Conservation (phyloP, 1,140 invertebrate genomes). For the Parasteatoda tepidariorum region DNA sequence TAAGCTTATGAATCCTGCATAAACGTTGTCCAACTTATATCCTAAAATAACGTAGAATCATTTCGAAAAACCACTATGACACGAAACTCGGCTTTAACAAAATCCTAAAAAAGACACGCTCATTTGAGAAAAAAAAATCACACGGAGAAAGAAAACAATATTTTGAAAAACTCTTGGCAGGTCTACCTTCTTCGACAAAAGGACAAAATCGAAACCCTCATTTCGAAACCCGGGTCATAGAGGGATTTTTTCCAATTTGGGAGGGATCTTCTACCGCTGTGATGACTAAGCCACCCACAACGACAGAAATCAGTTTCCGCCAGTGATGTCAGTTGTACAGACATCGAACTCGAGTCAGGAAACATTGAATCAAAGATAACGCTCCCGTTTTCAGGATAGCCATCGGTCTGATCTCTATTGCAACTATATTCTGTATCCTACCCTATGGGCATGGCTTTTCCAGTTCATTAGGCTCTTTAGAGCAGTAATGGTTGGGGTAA, state of each 20-base stretch:
- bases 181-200: no score
- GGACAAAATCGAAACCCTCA: slow-evolving; percentile 30
- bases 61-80: no score
- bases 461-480: slow-evolving; percentile 27
- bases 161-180: no score
- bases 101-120: no score
- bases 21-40: no score
- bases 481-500: background rate
- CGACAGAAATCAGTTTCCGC: slow-evolving; percentile 31
- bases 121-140: no score
- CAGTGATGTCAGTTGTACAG: background rate
- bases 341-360: slow-evolving; percentile 14
- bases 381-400: background rate
- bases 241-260: slow-evolving; percentile 36
- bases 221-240: slow-evolving; percentile 11
- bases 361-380: slow-evolving; percentile 44
- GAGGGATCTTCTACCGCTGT: slow-evolving; percentile 3
- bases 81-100: no score
- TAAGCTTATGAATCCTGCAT: no score
- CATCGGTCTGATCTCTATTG: background rate
- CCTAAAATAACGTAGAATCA: no score
- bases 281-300: slow-evolving; percentile 30
- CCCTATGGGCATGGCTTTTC: background rate
- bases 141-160: no score
- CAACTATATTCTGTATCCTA: background rate